phyloP scores from a whole-genome alignment of 2,113 vertebrate genomes.

The Oncorhynchus keta region DNA sequence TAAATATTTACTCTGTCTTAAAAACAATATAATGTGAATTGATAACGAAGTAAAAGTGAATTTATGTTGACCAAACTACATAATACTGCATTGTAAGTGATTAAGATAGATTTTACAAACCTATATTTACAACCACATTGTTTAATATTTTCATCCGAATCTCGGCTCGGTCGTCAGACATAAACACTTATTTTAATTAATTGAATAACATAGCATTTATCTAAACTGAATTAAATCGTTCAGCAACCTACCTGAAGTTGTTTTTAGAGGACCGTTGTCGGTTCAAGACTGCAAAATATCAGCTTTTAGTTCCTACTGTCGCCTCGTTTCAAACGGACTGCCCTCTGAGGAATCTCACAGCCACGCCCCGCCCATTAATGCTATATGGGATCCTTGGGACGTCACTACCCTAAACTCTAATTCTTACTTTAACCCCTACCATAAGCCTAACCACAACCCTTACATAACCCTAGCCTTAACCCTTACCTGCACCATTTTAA shows the following conservation, averaged over 20 bases:
- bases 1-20: neutral
- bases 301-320: neutral
- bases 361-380: neutral
- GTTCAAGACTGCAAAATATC: neutral
- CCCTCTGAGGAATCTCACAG: neutral
- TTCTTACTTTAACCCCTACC: no score
- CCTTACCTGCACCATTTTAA: no score
- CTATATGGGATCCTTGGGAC: no score
- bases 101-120: neutral
- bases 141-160: neutral
- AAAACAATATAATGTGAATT: neutral
- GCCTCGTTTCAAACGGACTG: neutral
- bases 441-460: no score
- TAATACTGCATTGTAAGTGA: neutral
- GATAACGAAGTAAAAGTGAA: neutral
- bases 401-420: no score
- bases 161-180: neutral
- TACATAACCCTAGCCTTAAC: no score
- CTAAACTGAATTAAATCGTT: neutral
- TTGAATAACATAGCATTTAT: neutral
- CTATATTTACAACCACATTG: no score
- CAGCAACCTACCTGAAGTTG: conserved; percentile 3
- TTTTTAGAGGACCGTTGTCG: neutral
- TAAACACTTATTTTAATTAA: neutral
- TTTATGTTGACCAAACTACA: neutral